Evolutionary conservation across 2,113 vertebrate species (phyloP), one percentile per base, ranked within the genome.

Genomic region (Phalacrocorax aristotelis): DNA sequence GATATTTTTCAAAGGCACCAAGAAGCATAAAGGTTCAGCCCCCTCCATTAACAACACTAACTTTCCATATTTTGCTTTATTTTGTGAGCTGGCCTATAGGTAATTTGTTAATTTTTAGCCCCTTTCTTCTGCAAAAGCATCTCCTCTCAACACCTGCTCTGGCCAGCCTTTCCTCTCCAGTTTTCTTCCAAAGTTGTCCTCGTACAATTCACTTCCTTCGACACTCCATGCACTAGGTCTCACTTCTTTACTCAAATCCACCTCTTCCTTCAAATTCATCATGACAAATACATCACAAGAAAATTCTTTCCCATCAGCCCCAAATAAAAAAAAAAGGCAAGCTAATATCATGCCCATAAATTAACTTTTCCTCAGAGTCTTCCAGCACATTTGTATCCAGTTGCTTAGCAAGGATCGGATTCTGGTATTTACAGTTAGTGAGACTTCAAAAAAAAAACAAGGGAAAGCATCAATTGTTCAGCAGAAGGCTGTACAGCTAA

Each of bases 391-490:
- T 16, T 49, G 15, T 30, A 52, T 27, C 14, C 10, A 2, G 10
- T 11, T 72, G 46, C 17, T 78, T 60, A 34, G 30, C 36, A 49
- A 80, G 49, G 57, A 85, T 38, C 40, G 48, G 23, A 22, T 27
- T 80, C 48, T 83, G 75, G 30, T 34, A 72, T 69, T 44, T 60
- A 61, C 40, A 80, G 32, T 48, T 49, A 49, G 10, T 13, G 19
- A 0, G 0, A 48, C 8, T 34, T 69, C 46, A 68, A 30, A 38
- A 38, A 38, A 44, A 70, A 38, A 69, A 14, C 23, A 64, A 30
- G 30, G 34, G 57, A 69, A 93, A 74, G 64, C 36, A 88, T 22
- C 58, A 52, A 17, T 34, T 23, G 30, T 34, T 34, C n/a, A n/a
- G 36, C 49, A 44, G 66, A 85, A 79, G 44, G 52, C 46, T 70